Base-by-base conservation (phyloP, 2,888 invertebrate species). In the Microctonus aethiopoides region DNA sequence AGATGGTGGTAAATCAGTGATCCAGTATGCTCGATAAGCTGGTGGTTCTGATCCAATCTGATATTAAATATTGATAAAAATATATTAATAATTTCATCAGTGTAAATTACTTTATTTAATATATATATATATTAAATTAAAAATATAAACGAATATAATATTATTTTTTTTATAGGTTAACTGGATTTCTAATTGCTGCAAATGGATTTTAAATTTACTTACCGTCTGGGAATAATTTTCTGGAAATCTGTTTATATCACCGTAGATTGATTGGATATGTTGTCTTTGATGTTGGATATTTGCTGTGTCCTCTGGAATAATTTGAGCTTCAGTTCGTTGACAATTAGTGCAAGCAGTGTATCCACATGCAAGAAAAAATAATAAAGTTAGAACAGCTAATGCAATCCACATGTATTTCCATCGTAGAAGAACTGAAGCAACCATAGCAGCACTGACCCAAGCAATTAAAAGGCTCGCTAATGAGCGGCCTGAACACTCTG, bases 361-460 rank as follows among this genome's bases (percentile, higher is more conserved):
- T 29, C 78, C 81, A 66, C 81, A 82, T 54, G 78, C 78, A 51
- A 80, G 63, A 13, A 82, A 68, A 59, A 82, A 82, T n/a, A 81
- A 71, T 29, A 81, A 62, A 29, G 82, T 81, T 29, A 82, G 46
- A 56, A 81, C 67, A 20, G 77, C 78, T 62, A 82, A 72, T 11
- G 80, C 80, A 24, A 82, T 77, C 81, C 82, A 82, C 81, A 81
- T 80, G 66, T 82, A 80, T 54, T 79, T 78, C 82, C 81, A 81
- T 34, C 78, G 75, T 20, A 82, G 68, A 26, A 82, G 68, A 51
- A 81, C 74, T 24, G 81, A 80, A 6, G 81, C 81, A 41, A 80
- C 75, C 77, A 82, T 79, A 2, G 81, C 80, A 7, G 78, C 79
- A 11, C 79, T 77, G 1, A 82, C 76, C 82, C 81, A 82, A 29